Evolutionary conservation across 2,113 vertebrate species (phyloP).

Genomic region (Aleadryas rufinucha): DNA sequence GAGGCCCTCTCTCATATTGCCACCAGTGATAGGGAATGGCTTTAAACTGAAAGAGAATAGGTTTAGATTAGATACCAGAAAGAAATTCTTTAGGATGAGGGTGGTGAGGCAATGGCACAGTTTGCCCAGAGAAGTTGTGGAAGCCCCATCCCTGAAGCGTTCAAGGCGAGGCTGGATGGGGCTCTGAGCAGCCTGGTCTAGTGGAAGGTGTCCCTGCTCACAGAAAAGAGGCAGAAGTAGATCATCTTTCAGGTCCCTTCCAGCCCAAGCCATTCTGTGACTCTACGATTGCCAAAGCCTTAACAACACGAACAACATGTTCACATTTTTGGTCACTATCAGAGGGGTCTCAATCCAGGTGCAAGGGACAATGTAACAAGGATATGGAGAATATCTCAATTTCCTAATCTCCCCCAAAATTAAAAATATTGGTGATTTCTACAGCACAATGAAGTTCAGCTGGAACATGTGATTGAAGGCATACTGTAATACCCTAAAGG

Average conservation of each 20-base stretch:
- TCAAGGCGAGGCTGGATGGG: neutral
- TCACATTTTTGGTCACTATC: neutral
- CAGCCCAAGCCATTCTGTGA: neutral
- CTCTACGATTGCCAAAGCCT: neutral
- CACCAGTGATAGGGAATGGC: too few species aligned
- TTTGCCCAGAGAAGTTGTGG: neutral
- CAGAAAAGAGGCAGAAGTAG: neutral
- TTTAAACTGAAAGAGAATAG: neutral
- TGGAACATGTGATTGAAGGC: neutral
- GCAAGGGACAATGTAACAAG: neutral
- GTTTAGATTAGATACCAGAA: neutral
- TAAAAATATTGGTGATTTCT: neutral
- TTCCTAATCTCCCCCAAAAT: neutral
- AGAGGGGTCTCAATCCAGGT: neutral
- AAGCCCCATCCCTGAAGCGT: neutral
- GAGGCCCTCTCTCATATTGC: too few species aligned
- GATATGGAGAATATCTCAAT: neutral
- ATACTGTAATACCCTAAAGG: neutral
- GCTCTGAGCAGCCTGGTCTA: neutral
- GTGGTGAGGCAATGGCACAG: neutral
- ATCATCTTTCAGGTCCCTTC: neutral
- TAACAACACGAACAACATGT: fast-evolving
- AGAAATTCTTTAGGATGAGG: neutral
- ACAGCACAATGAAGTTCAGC: neutral
- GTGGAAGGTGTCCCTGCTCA: neutral